Evolutionary conservation across 37 sponge, comb jelly and placozoan species (phyloP), one percentile per base, ranked within the genome.

Genomic region (Oscarella lobularis): DNA sequence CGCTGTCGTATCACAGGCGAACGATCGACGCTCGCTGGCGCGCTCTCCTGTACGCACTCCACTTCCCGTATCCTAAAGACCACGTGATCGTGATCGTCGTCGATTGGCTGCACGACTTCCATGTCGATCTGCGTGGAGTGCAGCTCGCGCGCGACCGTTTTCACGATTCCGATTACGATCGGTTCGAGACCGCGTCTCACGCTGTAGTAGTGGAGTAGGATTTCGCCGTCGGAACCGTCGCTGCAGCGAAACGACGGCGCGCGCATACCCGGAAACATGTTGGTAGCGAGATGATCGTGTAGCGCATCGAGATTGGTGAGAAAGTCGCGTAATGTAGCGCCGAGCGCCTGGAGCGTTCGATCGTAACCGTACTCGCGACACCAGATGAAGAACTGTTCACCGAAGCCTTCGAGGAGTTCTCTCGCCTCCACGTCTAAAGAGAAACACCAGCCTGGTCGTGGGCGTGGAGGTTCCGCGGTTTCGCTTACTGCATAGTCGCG

Each of bases 201-300:
- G 0, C 90, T 89, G 72, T 92, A 85, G 75, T 92, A 92, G 66
- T 89, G 91, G 1, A 92, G 82, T 20, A 76, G 73, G 35, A 92
- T 77, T 35, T 81, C 86, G 6, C 78, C 81, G 67, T 73, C 66
- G 31, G 68, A 32, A 14, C 78, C 82, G 34, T 83, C 85, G 1
- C 82, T 81, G 80, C 94, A 92, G 40, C 90, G 78, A 65, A 92
- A 92, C 32, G 90, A 89, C 14, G 94, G 94, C 3, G 94, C 90
- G 2, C 81, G 80, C 94, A 92, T 92, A 0, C 80, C 78, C 2
- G 90, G 90, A 76, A 87, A 92, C 72, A 89, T 86, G 60, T 48
- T 48, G 72, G 82, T 85, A n/a, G 90, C 81, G 33, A 92, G 83
- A 66, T 92, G 94, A 67, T 92, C 94, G 77, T 92, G 94, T 3